Evolutionary conservation across 1,140 invertebrate genomes (phyloP), one percentile per base, ranked within the genome.

Genomic region (Zophobas morio): DNA sequence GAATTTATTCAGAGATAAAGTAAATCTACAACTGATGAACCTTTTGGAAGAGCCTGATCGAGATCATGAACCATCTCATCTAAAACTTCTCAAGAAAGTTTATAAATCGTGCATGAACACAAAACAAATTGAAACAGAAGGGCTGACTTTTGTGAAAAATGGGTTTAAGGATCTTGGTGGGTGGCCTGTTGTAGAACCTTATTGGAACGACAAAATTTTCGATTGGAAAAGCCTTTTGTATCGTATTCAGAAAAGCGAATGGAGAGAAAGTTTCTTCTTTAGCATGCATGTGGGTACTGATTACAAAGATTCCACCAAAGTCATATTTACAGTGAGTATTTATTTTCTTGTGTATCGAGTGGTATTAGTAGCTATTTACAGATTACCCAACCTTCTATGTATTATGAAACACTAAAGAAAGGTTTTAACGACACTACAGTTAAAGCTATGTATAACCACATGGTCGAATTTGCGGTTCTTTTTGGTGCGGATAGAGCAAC

Each of bases 211-310:
- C 46, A 84, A 87, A 0, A 82, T 84, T 39, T 81, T 79, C 37
- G 89, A 91, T 40, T 97, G 95, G 95, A 92, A 92, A 81, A 89
- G 95, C 74, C 91, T 91, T 6, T 91, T 96, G 2, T 95, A 93
- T 87, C 92, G 90, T 66, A 95, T 95, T 87, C 88, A 93, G 6
- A 85, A 87, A 42, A 86, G 88, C 4, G 96, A 96, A 1, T 96
- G 94, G 84, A 94, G 93, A 1, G 92, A 95, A 53, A 94, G 96
- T 84, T 96, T 96, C 82, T 92, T 96, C 82, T 88, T 98, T 8
- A 94, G 96, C 80, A 94, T 97, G 79, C 95, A 93, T 54, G 92
- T 97, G 53, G 90, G 91, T 1, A 92, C 94, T 1, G 95, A 97
- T 87, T 88, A 95, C 20, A 96, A 95, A 85, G 96, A 97, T 85